A percentile compares a stretch with the other conserved stretches of the same genome.
Evolutionary conservation across 2,113 vertebrate genomes (phyloP).

Genomic region (Garra rufa): DNA sequence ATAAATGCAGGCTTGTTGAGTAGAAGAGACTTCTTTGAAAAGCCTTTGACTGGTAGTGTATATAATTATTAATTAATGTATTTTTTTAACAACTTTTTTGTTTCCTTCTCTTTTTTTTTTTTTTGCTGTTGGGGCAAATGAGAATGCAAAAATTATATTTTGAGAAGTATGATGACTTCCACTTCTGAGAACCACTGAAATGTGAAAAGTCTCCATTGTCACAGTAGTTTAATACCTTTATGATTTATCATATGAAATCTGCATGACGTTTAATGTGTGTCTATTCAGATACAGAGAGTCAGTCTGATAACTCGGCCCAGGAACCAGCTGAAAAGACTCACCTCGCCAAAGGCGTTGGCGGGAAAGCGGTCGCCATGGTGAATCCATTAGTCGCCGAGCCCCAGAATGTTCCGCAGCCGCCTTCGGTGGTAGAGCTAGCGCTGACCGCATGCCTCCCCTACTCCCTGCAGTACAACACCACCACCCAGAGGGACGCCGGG

Average conservation of each 20-base stretch:
- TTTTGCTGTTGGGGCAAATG: no score
- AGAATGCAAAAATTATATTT: no score
- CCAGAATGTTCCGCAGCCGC: slow-evolving; percentile 68
- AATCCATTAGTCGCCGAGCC: slow-evolving; percentile 72
- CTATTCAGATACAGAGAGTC: slow-evolving; percentile 82
- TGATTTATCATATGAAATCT: not conserved
- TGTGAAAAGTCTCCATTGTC: no score
- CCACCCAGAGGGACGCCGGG: slow-evolving; percentile 75
- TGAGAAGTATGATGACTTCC: no score
- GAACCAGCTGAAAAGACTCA: slow-evolving; percentile 70
- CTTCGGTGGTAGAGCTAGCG: slow-evolving; percentile 79
- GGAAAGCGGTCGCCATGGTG: slow-evolving; percentile 65
- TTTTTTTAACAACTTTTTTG: no score
- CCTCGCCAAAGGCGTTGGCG: slow-evolving; percentile 38
- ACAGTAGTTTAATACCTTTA: not conserved
- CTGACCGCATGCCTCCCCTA: slow-evolving; percentile 82
- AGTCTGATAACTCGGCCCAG: slow-evolving; percentile 85
- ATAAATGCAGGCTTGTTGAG: no score
- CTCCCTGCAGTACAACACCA: slow-evolving; percentile 78
- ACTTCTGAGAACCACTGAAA: no score
- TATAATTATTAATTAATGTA: no score
- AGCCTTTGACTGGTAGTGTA: no score
- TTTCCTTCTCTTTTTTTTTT: no score
- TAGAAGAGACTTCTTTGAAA: no score
- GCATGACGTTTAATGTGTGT: not conserved